Percentiles rank a stretch among this genome's conserved stretches.
Evolutionary conservation across 1,140 invertebrate species (phyloP).

Genomic region (Thaumetopoea pityocampa): DNA sequence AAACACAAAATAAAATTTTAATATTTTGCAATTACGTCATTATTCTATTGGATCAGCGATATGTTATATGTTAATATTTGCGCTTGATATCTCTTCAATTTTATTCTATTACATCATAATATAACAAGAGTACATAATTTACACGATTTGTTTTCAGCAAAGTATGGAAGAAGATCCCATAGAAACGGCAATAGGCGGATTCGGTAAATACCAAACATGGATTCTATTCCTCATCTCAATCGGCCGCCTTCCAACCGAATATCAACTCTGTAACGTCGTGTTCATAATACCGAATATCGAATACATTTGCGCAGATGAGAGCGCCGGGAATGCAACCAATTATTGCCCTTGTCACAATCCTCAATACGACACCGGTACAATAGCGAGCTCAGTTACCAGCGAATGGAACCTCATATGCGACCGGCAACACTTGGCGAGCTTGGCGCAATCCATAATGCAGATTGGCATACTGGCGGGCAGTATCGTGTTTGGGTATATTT

Average conservation of each 20-base stretch:
- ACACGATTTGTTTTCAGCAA: conserved; percentile 7
- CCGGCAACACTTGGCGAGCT: conserved; percentile 60
- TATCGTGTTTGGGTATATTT: conserved; percentile 70
- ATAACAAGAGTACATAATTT: too few species aligned
- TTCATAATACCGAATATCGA: conserved; percentile 80
- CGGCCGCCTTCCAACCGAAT: conserved; percentile 81
- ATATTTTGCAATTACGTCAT: too few species aligned
- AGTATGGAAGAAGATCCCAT: conserved; percentile 42
- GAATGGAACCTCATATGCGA: conserved; percentile 76
- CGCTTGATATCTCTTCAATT: too few species aligned
- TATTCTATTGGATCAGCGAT: too few species aligned
- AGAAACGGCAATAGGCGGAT: conserved; percentile 47
- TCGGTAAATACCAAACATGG: conserved; percentile 53
- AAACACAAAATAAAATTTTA: too few species aligned
- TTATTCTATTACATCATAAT: too few species aligned
- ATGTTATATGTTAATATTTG: too few species aligned
- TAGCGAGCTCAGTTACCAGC: conserved; percentile 68
- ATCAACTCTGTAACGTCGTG: conserved; percentile 81
- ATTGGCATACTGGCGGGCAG: conserved; percentile 73
- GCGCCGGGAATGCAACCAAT: conserved; percentile 49
- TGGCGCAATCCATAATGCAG: conserved; percentile 74
- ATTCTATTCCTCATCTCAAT: conserved; percentile 79
- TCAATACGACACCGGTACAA: conserved; percentile 62
- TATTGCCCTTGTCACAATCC: conserved; percentile 60
- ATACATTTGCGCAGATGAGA: conserved; percentile 76